A percentile compares a stretch with the other conserved stretches of the same genome.
Evolutionary conservation across 2,797 vertebrate genomes (phyloP).

Genomic region (Varecia variegata): DNA sequence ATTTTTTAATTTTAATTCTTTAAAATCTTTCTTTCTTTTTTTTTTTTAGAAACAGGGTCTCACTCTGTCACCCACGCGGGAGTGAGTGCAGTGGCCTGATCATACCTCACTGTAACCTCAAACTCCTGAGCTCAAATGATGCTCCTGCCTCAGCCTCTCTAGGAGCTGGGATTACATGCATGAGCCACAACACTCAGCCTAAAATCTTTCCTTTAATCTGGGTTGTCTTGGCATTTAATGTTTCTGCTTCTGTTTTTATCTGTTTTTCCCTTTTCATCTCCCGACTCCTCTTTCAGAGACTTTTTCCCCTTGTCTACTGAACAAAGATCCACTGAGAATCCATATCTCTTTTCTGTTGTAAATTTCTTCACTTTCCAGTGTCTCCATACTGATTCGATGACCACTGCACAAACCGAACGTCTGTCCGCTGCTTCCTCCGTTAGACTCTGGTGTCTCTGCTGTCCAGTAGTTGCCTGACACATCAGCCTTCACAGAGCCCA

Average conservation of each 20-base stretch:
- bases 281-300: background rate
- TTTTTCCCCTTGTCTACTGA: background rate
- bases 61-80: background rate
- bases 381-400: background rate
- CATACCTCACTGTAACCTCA: background rate
- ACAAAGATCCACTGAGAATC: background rate
- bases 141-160: background rate
- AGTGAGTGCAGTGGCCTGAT: background rate
- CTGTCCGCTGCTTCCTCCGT: background rate
- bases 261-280: background rate
- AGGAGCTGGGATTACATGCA: background rate
- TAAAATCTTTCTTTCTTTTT: background rate
- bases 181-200: background rate
- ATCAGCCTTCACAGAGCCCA: background rate
- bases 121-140: background rate
- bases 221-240: background rate
- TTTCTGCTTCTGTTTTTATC: background rate
- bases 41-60: background rate
- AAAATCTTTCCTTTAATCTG: background rate
- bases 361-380: background rate
- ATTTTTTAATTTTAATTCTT: background rate
- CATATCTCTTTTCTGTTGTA: background rate
- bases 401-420: too few species aligned
- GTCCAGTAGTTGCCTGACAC: rapidly evolving
- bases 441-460: background rate